Conservation (phyloP, 2,113 vertebrate species). For the Anguilla japonica region DNA sequence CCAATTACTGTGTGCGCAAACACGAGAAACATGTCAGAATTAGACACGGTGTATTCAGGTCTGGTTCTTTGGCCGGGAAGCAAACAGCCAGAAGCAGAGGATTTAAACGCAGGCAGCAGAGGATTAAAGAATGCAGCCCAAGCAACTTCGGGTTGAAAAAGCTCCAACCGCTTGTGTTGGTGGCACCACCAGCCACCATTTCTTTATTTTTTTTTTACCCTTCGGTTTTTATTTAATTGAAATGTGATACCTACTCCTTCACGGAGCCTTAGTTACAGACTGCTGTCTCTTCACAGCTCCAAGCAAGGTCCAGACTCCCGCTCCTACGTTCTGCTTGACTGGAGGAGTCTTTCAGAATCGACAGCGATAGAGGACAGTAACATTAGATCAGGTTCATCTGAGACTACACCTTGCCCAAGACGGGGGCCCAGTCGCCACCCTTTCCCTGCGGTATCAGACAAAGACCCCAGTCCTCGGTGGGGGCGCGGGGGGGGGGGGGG, state of each 20-base stretch:
- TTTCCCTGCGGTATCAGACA: background rate
- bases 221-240: background rate
- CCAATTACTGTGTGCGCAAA: background rate
- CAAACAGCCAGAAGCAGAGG: background rate
- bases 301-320: too few species aligned
- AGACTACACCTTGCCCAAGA: background rate
- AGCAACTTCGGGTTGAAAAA: background rate
- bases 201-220: background rate
- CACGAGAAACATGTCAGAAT: background rate
- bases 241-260: background rate
- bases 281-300: background rate
- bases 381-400: background rate
- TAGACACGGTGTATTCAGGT: slow-evolving; percentile 8
- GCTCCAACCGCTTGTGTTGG: background rate
- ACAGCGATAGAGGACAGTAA: background rate
- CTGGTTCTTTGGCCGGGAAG: background rate
- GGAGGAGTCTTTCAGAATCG: background rate
- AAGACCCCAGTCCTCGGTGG: background rate
- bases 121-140: background rate
- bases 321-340: background rate
- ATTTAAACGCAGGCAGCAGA: background rate
- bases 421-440: background rate
- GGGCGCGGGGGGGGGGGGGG: background rate
- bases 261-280: background rate
- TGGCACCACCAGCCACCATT: background rate